Conservation (phyloP, 1,140 invertebrate species). For the Copidosoma floridanum region DNA sequence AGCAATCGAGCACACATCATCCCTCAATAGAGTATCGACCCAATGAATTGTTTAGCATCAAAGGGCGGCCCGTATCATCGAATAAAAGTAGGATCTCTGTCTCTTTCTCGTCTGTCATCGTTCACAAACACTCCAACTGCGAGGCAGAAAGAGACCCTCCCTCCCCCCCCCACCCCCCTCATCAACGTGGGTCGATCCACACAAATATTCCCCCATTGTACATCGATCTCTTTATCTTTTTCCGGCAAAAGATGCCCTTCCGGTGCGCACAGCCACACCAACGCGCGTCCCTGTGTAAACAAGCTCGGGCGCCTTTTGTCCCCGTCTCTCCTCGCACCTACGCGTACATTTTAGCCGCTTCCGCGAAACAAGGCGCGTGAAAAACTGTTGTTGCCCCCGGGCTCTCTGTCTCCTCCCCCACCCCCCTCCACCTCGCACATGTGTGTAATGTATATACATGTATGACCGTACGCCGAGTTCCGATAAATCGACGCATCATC, state of each 20-base stretch:
- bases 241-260: too few species aligned
- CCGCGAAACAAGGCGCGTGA: constrained; percentile 41
- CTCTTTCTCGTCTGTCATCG: too few species aligned
- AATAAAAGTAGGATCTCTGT: too few species aligned
- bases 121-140: too few species aligned
- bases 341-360: constrained; percentile 41
- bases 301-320: constrained; percentile 34
- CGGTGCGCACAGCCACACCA: too few species aligned
- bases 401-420: neutral
- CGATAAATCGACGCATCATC: constrained; percentile 14
- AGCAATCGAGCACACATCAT: too few species aligned
- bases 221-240: neutral
- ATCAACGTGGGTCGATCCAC: constrained; percentile 36
- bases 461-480: too few species aligned
- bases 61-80: too few species aligned
- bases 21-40: too few species aligned
- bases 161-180: constrained; percentile 32
- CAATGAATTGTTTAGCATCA: too few species aligned
- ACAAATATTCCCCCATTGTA: constrained; percentile 49
- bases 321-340: constrained; percentile 34
- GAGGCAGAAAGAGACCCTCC: too few species aligned
- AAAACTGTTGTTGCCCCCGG: neutral
- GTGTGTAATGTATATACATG: neutral
- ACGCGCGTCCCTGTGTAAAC: too few species aligned
- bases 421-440: neutral